Base-by-base conservation (phyloP, 1,140 invertebrate species). In the Eriosoma lanigerum region DNA sequence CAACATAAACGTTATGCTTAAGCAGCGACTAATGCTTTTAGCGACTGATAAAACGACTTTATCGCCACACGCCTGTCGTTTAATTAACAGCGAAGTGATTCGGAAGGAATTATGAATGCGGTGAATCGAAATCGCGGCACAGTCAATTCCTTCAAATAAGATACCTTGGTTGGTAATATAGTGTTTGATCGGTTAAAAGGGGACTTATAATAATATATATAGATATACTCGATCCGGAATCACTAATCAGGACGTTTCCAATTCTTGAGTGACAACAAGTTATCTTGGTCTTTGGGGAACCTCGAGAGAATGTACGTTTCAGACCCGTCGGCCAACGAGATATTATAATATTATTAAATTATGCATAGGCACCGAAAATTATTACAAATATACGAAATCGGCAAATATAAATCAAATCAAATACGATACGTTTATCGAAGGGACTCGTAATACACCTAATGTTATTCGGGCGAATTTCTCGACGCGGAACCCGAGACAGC, bases 131-230 rank as follows among this genome's bases (percentile, higher is more conserved):
- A 26, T 32, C 10, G 26, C 26, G 8, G 8, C 12, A 29, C 60
- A 17, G 15, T 26, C 26, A 24, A 26, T 21, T 32, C 15, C 4
- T 62, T 32, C 13, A 24, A 8, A 73, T 73, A 73, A 54, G 52
- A n/a, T 26, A 29, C 9, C 1, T 13, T 15, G 46, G n/a, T n/a
- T n/a, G n/a, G n/a, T 9, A 32, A 64, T 15, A 50, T 21, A 17
- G 17, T 75, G n/a, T 75, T 75, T 58, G 72, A 58, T 75, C 52
- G 15, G 52, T 75, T 75, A 75, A 75, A 75, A 75, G 72, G 72
- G 52, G 29, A 56, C 50, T 62, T n/a, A 48, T 8, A 38, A 38
- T 38, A 38, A 38, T 38, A 38, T 38, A 38, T 8, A 38, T 38
- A 38, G 3, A 38, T 38, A 38, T 38, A 38, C 32, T 68, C 9